Evolutionary conservation across 2,888 invertebrate species (phyloP).

Genomic region (Leistus spinibarbis): DNA sequence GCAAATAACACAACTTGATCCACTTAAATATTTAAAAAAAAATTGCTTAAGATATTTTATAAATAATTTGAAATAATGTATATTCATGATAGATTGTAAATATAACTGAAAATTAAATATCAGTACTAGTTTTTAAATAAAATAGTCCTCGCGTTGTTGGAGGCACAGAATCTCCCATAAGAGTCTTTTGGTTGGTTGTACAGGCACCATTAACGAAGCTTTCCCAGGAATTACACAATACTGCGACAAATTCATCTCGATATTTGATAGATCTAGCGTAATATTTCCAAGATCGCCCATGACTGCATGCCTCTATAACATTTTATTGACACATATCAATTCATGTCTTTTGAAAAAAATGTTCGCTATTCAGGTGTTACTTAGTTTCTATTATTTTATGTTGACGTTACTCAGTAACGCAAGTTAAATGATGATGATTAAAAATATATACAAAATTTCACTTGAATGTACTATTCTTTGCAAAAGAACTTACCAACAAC

Average conservation of each 20-base stretch:
- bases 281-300: slow-evolving; percentile 66
- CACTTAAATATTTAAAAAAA: too few species aligned
- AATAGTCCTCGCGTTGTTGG: slow-evolving; percentile 60
- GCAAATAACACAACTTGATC: too few species aligned
- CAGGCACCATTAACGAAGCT: slow-evolving; percentile 59
- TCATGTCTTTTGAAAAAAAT: too few species aligned
- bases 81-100: too few species aligned
- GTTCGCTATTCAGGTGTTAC: too few species aligned
- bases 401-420: too few species aligned
- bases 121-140: slow-evolving; percentile 55
- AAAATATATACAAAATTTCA: slow-evolving; percentile 48
- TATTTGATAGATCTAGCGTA: slow-evolving; percentile 70
- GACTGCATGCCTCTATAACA: slow-evolving; percentile 70
- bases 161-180: slow-evolving; percentile 64
- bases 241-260: slow-evolving; percentile 61
- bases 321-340: too few species aligned
- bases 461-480: slow-evolving; percentile 29
- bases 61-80: too few species aligned
- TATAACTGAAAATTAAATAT: neutral
- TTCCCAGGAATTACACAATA: slow-evolving; percentile 63
- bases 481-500: slow-evolving; percentile 47
- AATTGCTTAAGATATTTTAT: too few species aligned
- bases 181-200: slow-evolving; percentile 36
- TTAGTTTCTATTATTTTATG: too few species aligned
- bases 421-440: neutral